phyloP scores from a whole-genome alignment of 2,113 vertebrate genomes.

The Pteronura brasiliensis region DNA sequence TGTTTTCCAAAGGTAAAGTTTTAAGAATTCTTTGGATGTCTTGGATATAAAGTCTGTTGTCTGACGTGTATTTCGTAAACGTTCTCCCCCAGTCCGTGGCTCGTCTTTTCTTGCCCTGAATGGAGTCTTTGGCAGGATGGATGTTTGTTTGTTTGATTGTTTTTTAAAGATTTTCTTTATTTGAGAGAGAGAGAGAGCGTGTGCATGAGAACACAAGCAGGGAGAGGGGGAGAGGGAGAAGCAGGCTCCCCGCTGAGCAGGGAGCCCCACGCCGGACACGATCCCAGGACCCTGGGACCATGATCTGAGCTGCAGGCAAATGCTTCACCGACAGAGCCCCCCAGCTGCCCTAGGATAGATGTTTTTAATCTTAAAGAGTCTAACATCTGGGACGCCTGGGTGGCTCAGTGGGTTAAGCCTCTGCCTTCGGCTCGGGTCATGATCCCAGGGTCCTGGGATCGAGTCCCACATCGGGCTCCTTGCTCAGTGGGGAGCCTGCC shows the following conservation, averaged over 20 bases:
- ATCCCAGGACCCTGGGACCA: neutral
- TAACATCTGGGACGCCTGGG: neutral
- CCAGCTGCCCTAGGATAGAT: neutral
- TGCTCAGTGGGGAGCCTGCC: too few species aligned
- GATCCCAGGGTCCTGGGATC: too few species aligned
- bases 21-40: neutral
- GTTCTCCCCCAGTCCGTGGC: neutral
- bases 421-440: too few species aligned
- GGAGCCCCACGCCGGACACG: fast-evolving
- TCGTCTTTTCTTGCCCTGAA: neutral
- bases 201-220: neutral
- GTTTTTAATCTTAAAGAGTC: neutral
- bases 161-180: neutral
- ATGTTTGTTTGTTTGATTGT: neutral
- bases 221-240: neutral
- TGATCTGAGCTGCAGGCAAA: neutral
- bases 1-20: neutral
- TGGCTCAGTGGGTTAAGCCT: too few species aligned
- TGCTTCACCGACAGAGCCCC: neutral
- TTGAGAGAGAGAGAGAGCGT: neutral
- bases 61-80: neutral
- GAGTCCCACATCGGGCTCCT: too few species aligned
- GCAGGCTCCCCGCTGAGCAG: neutral
- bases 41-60: neutral
- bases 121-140: neutral